phyloP scores from a whole-genome alignment of 1,140 invertebrate species.

The Bombus haemorrhoidalis region DNA sequence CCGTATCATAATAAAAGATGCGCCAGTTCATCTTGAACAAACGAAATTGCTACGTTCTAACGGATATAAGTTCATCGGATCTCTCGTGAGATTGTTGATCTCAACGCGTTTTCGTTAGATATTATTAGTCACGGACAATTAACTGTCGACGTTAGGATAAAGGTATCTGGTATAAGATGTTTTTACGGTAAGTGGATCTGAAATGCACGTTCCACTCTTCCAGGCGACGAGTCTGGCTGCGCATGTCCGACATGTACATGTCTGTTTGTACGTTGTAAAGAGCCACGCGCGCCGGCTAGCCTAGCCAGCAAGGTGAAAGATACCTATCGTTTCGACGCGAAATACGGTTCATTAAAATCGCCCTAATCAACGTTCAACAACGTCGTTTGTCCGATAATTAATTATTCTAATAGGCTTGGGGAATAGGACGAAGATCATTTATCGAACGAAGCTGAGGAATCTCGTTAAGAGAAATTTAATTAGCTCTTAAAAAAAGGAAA shows the following conservation, averaged over 20 bases:
- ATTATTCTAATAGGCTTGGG: no score
- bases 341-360: background rate
- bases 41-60: background rate
- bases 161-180: background rate
- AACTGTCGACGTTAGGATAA: background rate
- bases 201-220: rapidly evolving
- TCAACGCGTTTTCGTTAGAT: background rate
- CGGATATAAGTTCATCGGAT: background rate
- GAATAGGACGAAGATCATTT: no score
- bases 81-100: no score
- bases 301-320: conserved; percentile 20
- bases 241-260: no score
- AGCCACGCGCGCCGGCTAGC: conserved; percentile 10
- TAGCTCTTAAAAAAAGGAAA: rapidly evolving
- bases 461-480: rapidly evolving
- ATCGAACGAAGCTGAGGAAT: background rate
- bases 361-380: background rate
- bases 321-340: background rate
- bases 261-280: background rate
- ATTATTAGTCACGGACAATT: background rate
- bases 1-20: no score
- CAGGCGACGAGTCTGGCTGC: background rate
- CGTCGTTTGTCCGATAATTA: no score
- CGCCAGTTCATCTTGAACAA: background rate
- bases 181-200: background rate